These are phyloP conservation scores for Neodiprion lecontei DNA, from an alignment of 1,140 invertebrate species.

Conservation along the genomic window DNA sequence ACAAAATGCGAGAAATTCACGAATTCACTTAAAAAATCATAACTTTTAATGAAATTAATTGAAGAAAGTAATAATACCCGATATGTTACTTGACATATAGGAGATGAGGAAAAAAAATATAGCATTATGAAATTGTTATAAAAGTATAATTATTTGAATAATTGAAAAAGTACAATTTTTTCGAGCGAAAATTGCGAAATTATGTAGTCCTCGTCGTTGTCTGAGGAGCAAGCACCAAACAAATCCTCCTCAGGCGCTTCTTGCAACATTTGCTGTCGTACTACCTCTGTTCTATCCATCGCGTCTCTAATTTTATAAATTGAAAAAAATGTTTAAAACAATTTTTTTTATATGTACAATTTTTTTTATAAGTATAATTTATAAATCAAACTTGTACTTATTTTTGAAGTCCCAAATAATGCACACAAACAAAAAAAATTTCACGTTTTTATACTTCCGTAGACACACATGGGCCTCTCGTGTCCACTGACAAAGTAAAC, in stretches of 20 bases:
- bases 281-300: no score
- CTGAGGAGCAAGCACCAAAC: no score
- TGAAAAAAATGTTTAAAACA: background rate
- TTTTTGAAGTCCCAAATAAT: conserved; percentile 5
- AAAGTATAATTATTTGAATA: conserved; percentile 8
- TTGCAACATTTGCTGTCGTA: no score
- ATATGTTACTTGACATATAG: conserved; percentile 2
- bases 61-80: conserved; percentile 1
- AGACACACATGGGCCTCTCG: conserved; percentile 6
- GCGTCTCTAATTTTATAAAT: background rate
- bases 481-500: background rate
- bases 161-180: conserved; percentile 6
- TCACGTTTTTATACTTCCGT: background rate
- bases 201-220: no score
- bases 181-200: background rate
- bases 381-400: background rate
- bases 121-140: background rate
- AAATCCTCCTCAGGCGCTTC: no score
- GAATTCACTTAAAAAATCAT: conserved; percentile 8
- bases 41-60: background rate
- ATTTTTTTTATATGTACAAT: background rate
- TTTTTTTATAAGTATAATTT: background rate
- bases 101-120: background rate
- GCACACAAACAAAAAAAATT: background rate
- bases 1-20: conserved; percentile 7